These are phyloP conservation scores for Vulpes vulpes DNA, from an alignment of 2,113 vertebrate genomes.

Conservation along the genomic window DNA sequence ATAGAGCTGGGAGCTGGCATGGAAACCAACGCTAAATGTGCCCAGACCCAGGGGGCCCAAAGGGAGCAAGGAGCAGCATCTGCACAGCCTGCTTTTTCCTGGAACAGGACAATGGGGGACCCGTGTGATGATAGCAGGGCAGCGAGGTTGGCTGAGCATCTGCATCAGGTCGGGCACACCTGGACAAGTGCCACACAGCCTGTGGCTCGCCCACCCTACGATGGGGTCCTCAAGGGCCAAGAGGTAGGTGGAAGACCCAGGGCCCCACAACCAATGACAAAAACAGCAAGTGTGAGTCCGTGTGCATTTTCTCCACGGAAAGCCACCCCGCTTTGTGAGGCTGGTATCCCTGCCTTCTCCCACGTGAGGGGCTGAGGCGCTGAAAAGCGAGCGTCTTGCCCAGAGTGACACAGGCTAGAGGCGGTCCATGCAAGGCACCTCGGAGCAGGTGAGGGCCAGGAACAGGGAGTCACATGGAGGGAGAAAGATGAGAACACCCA, in stretches of 20 bases:
- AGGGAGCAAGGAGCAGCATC: background rate
- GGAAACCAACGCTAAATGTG: background rate
- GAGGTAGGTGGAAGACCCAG: no score
- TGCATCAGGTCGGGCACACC: background rate
- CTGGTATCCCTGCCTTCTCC: background rate
- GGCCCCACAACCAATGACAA: background rate
- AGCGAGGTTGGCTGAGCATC: background rate
- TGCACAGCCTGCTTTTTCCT: background rate
- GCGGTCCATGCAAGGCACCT: background rate
- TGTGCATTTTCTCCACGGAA: background rate
- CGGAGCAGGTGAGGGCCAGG: background rate
- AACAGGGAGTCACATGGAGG: background rate
- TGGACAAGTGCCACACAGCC: background rate
- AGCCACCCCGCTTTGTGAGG: background rate
- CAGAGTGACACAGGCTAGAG: background rate
- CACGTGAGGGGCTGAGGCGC: background rate
- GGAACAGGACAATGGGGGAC: no score
- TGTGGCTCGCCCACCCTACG: background rate
- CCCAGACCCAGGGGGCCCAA: background rate
- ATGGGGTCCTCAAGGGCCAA: background rate
- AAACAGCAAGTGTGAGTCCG: background rate
- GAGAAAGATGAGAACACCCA: background rate
- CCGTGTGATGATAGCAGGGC: background rate
- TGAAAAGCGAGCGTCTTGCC: background rate
- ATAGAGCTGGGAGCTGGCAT: background rate